phyloP scores from a whole-genome alignment of 2,797 vertebrate species.

The Glyptemys insculpta region DNA sequence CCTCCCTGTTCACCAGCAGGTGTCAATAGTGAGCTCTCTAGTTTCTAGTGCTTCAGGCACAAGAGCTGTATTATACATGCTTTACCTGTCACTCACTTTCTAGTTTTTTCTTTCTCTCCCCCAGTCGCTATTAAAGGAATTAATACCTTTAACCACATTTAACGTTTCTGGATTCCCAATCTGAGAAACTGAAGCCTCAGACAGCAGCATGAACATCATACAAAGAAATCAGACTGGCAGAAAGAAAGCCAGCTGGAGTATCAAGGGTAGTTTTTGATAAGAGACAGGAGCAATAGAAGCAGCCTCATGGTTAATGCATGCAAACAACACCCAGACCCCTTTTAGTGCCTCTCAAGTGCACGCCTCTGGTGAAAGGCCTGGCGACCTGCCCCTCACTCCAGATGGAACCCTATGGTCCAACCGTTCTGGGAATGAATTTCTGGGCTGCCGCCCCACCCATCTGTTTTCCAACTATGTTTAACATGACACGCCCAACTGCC shows the following conservation, averaged over 20 bases:
- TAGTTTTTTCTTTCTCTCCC: slow-evolving; percentile 21
- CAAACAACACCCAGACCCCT: not conserved
- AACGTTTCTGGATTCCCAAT: slow-evolving; percentile 29
- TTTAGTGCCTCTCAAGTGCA: not conserved
- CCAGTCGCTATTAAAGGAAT: slow-evolving; percentile 52
- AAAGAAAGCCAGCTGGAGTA: slow-evolving; percentile 18
- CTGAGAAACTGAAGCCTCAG: slow-evolving; percentile 24
- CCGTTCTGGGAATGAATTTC: not conserved
- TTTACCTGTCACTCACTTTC: not conserved
- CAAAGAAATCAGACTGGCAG: slow-evolving; percentile 43
- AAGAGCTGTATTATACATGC: not conserved
- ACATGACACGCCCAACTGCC: not conserved
- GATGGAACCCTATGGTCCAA: not conserved
- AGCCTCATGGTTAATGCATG: not conserved
- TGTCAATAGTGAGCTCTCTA: not conserved
- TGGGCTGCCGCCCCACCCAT: not conserved
- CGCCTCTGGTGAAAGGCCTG: not conserved
- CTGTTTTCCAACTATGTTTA: not conserved
- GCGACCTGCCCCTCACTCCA: not conserved
- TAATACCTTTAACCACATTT: not conserved
- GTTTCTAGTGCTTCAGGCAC: not conserved
- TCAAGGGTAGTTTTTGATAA: not conserved
- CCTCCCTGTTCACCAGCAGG: not conserved
- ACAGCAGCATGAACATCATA: slow-evolving; percentile 48
- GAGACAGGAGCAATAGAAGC: not conserved